phyloP scores from a whole-genome alignment of 2,797 vertebrate genomes.

The Sebastes miniatus region DNA sequence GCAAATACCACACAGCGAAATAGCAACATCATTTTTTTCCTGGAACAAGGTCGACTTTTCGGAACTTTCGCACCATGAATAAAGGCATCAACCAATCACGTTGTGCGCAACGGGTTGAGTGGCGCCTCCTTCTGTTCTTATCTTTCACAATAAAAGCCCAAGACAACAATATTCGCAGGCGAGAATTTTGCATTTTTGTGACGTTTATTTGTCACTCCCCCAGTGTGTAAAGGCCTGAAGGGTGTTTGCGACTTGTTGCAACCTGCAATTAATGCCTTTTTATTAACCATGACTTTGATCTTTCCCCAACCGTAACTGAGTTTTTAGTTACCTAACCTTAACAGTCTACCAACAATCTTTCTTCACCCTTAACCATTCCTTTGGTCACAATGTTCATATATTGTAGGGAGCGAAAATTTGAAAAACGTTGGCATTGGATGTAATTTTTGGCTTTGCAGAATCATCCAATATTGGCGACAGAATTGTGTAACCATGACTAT shows the following conservation, averaged over 20 bases:
- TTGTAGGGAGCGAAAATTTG: too few relatives aligned
- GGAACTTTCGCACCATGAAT: rapidly evolving
- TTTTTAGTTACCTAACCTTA: too few relatives aligned
- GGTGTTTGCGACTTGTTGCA: neutral
- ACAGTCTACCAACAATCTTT: too few relatives aligned
- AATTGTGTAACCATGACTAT: too few relatives aligned
- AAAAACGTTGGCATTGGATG: too few relatives aligned
- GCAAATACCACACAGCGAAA: too few relatives aligned
- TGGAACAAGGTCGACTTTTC: too few relatives aligned
- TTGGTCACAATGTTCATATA: rapidly evolving
- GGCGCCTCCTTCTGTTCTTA: rapidly evolving
- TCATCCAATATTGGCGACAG: too few relatives aligned
- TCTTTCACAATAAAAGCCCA: too few relatives aligned
- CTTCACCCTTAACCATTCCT: too few relatives aligned
- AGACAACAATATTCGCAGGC: neutral
- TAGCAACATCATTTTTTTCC: rapidly evolving
- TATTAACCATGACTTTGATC: neutral
- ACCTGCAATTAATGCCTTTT: neutral
- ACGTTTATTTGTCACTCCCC: neutral
- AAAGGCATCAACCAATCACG: rapidly evolving
- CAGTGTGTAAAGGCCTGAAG: neutral
- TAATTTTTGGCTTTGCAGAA: rapidly evolving
- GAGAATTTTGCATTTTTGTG: neutral
- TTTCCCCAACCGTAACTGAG: neutral
- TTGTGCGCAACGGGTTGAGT: too few relatives aligned